These are phyloP conservation scores for Drosophila prolongata DNA, from an alignment of 2,888 invertebrate species.

Conservation along the genomic window DNA sequence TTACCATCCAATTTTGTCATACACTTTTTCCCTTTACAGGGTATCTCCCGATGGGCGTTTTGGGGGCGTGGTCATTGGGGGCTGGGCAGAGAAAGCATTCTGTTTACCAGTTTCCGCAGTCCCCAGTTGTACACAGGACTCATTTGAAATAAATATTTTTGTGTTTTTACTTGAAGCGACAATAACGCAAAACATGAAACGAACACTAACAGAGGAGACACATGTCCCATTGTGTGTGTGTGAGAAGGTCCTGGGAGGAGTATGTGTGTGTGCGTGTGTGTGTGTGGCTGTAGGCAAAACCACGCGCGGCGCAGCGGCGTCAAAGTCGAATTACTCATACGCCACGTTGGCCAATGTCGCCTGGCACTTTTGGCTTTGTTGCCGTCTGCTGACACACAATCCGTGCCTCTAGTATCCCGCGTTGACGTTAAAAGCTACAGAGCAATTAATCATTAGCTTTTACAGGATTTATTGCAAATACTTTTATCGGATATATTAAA, in stretches of 20 bases:
- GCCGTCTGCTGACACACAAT: slow-evolving; percentile 69
- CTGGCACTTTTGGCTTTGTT: slow-evolving; percentile 25
- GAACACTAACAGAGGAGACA: slow-evolving; percentile 54
- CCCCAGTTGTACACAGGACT: slow-evolving; percentile 74
- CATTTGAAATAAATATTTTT: slow-evolving; percentile 80
- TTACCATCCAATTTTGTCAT: background rate
- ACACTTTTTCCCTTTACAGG: background rate
- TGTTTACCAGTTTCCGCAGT: slow-evolving; percentile 71
- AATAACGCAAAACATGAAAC: slow-evolving; percentile 77
- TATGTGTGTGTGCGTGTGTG: slow-evolving; percentile 18
- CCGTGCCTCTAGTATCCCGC: slow-evolving; percentile 74
- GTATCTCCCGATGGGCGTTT: slow-evolving; percentile 21
- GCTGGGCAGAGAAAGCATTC: slow-evolving; percentile 40
- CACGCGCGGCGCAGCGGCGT: slow-evolving; percentile 74
- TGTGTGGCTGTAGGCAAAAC: slow-evolving; percentile 65
- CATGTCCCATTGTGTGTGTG: slow-evolving; percentile 49
- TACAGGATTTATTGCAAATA: slow-evolving; percentile 82
- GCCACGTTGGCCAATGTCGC: slow-evolving; percentile 63
- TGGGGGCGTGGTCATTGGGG: slow-evolving; percentile 25
- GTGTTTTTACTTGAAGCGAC: slow-evolving; percentile 81
- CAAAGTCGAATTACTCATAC: slow-evolving; percentile 78
- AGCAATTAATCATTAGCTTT: slow-evolving; percentile 83
- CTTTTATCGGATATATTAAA: slow-evolving; percentile 81
- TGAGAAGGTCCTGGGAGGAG: slow-evolving; percentile 12
- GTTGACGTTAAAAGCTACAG: slow-evolving; percentile 77